Conservation (phyloP, 2,113 vertebrate species). For the Crotalus viridis region DNA sequence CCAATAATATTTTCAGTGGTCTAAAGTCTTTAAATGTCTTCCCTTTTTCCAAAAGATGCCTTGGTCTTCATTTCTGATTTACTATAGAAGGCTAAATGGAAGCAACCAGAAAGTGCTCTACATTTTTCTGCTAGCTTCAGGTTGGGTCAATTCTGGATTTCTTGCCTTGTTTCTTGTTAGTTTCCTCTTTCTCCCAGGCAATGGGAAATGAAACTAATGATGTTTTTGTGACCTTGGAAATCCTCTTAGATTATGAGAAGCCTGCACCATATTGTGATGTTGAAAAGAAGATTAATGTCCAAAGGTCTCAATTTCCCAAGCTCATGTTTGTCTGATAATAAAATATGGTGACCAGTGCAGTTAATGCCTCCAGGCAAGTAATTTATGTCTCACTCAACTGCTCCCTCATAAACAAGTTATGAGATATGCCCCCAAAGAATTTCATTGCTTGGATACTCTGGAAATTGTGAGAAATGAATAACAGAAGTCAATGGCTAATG, state of each 20-base stretch:
- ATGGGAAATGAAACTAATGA: slow-evolving; percentile 16
- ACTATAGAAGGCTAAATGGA: not conserved
- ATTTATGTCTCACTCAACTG: slow-evolving; percentile 20
- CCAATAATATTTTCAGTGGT: not conserved
- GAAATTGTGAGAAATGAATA: not conserved
- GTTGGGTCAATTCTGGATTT: not conserved
- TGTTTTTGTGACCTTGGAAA: slow-evolving; percentile 35
- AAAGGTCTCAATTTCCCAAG: slow-evolving; percentile 21
- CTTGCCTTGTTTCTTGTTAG: not conserved
- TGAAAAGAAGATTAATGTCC: slow-evolving; percentile 32
- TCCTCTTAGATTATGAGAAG: slow-evolving; percentile 25
- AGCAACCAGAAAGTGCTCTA: not conserved
- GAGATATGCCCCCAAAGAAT: slow-evolving; percentile 8
- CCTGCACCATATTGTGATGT: slow-evolving; percentile 20
- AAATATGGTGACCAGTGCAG: not conserved
- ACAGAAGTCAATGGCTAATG: not conserved
- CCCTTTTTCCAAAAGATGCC: not conserved
- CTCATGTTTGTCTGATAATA: slow-evolving; percentile 19
- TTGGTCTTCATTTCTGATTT: not conserved
- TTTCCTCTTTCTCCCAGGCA: slow-evolving; percentile 15
- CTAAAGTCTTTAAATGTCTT: slow-evolving; percentile 4
- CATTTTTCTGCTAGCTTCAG: not conserved
- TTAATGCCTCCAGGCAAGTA: slow-evolving; percentile 7
- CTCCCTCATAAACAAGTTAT: slow-evolving; percentile 4
- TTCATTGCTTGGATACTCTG: slow-evolving; percentile 3